Evolutionary conservation across 2,888 invertebrate species (phyloP).

Genomic region (Drosophila pseudotakahashii): DNA sequence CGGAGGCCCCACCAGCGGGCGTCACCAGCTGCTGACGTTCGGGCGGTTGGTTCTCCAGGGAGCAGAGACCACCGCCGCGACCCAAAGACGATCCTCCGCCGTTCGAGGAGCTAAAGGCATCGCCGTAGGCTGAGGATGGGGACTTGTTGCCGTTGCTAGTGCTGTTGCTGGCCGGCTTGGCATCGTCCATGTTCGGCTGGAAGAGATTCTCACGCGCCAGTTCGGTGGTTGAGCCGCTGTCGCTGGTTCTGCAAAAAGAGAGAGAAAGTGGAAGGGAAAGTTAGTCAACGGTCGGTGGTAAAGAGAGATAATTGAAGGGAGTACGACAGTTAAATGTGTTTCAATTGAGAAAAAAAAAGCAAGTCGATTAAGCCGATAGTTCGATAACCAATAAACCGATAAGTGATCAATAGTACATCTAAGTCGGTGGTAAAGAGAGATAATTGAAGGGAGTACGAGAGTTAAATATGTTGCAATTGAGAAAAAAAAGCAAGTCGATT

Average conservation of each 20-base stretch:
- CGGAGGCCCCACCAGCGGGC: constrained; percentile 15
- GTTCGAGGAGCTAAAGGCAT: constrained; percentile 32
- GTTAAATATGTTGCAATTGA: not conserved
- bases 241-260: constrained; percentile 75
- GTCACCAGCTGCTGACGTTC: constrained; percentile 28
- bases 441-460: not conserved
- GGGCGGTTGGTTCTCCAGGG: constrained; percentile 47
- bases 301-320: constrained; percentile 1
- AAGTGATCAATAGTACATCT: too few relatives aligned
- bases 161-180: constrained; percentile 67
- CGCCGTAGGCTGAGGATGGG: constrained; percentile 19
- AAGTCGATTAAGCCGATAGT: not conserved
- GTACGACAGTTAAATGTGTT: not conserved
- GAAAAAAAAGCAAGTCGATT: not conserved
- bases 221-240: constrained; percentile 68
- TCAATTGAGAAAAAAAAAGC: not conserved
- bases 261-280: constrained; percentile 76
- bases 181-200: constrained; percentile 79
- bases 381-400: too few relatives aligned
- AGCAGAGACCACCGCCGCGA: constrained; percentile 1
- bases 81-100: constrained; percentile 14
- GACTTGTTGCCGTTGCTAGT: constrained; percentile 14
- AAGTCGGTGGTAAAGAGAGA: constrained; percentile 31
- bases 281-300: constrained; percentile 60
- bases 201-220: constrained; percentile 83